These are phyloP conservation scores for Brenthis daphne DNA, from an alignment of 2,888 invertebrate genomes.

Conservation along the genomic window DNA sequence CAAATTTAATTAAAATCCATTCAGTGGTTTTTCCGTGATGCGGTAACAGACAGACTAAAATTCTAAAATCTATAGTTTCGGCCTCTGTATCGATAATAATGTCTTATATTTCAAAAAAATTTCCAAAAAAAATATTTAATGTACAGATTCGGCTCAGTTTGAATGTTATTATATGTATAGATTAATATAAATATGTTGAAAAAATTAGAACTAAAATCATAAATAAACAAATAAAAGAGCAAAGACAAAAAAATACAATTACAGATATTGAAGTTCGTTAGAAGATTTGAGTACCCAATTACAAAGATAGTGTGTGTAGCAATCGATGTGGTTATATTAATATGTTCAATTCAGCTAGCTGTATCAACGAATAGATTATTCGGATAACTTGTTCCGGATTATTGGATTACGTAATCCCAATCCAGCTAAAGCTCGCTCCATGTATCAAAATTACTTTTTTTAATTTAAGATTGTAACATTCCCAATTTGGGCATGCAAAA, in stretches of 20 bases:
- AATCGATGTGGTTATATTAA: slow-evolving; percentile 13
- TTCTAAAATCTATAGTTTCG: no score
- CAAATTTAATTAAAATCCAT: no score
- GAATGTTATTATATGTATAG: no score
- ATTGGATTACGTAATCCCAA: slow-evolving; percentile 14
- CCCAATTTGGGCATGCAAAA: slow-evolving; percentile 28
- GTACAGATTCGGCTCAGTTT: no score
- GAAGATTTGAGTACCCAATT: slow-evolving; percentile 11
- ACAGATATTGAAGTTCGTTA: slow-evolving; percentile 3
- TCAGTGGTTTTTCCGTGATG: no score
- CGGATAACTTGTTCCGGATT: slow-evolving; percentile 13
- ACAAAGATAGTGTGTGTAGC: slow-evolving; percentile 5
- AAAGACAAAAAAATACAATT: background rate
- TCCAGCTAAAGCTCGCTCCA: slow-evolving; percentile 1
- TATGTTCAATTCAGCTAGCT: slow-evolving; percentile 17
- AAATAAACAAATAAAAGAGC: no score
- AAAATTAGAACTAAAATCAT: no score
- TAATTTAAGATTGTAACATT: slow-evolving; percentile 24
- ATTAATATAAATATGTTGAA: no score
- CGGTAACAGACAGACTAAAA: no score
- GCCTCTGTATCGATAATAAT: no score
- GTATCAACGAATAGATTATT: slow-evolving; percentile 24
- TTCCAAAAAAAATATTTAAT: no score
- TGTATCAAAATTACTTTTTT: slow-evolving; percentile 1
- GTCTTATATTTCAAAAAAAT: no score